Base-by-base conservation (phyloP, 2,113 vertebrate genomes). In the Calcarius ornatus region DNA sequence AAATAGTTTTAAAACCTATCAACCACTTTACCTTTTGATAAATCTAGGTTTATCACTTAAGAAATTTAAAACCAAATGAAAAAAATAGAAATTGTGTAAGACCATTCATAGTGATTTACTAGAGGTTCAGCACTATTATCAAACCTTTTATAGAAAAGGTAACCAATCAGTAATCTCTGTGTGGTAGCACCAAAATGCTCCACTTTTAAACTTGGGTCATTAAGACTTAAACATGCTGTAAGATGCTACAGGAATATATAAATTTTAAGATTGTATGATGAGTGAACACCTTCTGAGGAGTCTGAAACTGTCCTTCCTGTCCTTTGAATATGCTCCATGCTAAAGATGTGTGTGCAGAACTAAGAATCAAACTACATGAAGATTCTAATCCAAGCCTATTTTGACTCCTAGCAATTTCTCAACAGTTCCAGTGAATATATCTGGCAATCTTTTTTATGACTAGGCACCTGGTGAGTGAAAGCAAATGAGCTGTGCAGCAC, bases 401-500 rank as follows among this genome's bases (percentile, higher is more conserved):
- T 89, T 90, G 48, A n/a, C 54, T 45, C 22, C 38, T 14, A 3
- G 20, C 17, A 64, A 27, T 53, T 92, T 92, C 63, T 77, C 63
- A 77, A 24, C 25, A 40, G 25, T 38, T 90, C 18, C 30, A 77
- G 24, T 72, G 28, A 92, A 59, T 37, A 2, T 14, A 42, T 50
- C 30, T 81, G 38, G 51, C 63, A 77, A 88, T 28, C 15, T 15
- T 57, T 76, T 47, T 78, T 56, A 54, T 38, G n/a, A 40, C 33
- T 56, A 82, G 60, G 68, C 76, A 92, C 57, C 76, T 78, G 33
- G 80, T 30, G 48, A 93, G 86, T 57, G 53, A 90, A 94, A 94
- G 88, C 96, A 79, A 93, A 93, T 90, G 94, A 92, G 94, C 82
- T 68, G 81, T 84, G 86, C 65, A 45, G 76, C 51, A 65, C 75